Evolutionary conservation across 1,140 invertebrate genomes (phyloP), one percentile per base, ranked within the genome.

Genomic region (Parapsyche elsis): DNA sequence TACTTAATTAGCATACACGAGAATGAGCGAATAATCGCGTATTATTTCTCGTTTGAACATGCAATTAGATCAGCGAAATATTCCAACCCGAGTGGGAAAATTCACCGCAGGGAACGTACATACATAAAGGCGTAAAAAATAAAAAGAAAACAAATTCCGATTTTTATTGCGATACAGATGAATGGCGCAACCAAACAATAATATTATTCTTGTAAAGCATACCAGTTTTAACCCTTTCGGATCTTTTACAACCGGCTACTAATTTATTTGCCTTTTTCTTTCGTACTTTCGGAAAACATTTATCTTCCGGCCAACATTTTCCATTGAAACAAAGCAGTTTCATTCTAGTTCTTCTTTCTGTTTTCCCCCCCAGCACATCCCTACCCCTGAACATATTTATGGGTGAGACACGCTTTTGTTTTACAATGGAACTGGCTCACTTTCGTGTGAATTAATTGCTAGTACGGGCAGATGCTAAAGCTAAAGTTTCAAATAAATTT

Each of bases 201-300:
- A 67, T 67, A 67, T 67, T 67, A 67, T 67, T 67, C 21, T 67
- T 67, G 23, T 67, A 67, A 67, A 67, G 26, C 64, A 67, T 67
- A 67, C 64, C 21, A 67, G 12, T 67, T 67, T 67, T 67, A 67
- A 67, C 64, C 64, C 64, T 9, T 67, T 67, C 64, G 64, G 64
- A 67, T 24, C 64, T 30, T 67, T 67, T 67, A 67, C 64, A 23
- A 67, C 21, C 64, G 1, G 21, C 9, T 26, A 10, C 24, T 67
- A 67, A 67, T 67, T 67, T 67, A 67, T 67, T 67, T 67, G 64
- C 64, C 24, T 67, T 67, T 61, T 67, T 67, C 64, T 67, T 67
- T 67, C 64, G 64, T 67, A 67, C 64, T 67, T 67, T 67, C 64
- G 64, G 19, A 67, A 24, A 26, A 23, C 64, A 67, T 67, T 67